Percentiles rank a stretch among this genome's conserved stretches.
phyloP scores from a whole-genome alignment of 2,113 vertebrate genomes.

The Chaetorhynchus papuensis region DNA sequence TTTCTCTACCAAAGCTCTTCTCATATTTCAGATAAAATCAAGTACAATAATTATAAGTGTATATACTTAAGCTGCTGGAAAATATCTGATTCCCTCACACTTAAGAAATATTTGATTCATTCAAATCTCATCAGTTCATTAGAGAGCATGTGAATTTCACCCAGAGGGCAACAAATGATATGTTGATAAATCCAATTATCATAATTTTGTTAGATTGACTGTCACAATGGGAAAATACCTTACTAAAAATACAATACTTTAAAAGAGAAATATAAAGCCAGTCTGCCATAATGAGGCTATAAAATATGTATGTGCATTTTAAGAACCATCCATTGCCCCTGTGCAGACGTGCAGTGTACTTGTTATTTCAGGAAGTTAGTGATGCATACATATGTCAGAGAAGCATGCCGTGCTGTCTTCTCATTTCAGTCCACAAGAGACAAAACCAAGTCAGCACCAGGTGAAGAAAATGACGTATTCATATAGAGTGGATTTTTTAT shows the following conservation, averaged over 20 bases:
- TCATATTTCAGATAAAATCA: not conserved
- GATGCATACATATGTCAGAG: slow-evolving; percentile 35
- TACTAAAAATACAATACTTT: not conserved
- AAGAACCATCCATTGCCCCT: not conserved
- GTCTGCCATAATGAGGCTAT: slow-evolving; percentile 17
- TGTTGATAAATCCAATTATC: slow-evolving; percentile 46
- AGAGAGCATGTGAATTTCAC: slow-evolving; percentile 11
- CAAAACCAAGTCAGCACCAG: not conserved
- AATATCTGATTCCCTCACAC: not conserved
- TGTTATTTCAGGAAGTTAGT: slow-evolving; percentile 29
- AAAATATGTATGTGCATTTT: slow-evolving; percentile 55
- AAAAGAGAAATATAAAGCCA: slow-evolving; percentile 32
- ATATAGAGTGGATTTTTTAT: not conserved
- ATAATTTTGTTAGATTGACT: slow-evolving; percentile 34
- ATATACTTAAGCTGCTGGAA: not conserved
- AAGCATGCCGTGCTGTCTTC: slow-evolving; percentile 27
- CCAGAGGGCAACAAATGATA: slow-evolving; percentile 21
- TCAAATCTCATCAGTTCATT: slow-evolving; percentile 19
- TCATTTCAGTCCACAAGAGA: slow-evolving; percentile 27
- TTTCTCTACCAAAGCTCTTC: not conserved
- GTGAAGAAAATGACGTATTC: not conserved
- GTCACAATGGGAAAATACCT: slow-evolving; percentile 38
- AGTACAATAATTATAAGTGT: not conserved
- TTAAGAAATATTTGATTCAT: not conserved
- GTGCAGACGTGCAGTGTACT: not conserved